Percentiles rank a stretch among this genome's conserved stretches.
Evolutionary conservation across 30 jellyfish, hydroid and myxozoan genomes (phyloP).

Genomic region (Turritopsis rubra): DNA sequence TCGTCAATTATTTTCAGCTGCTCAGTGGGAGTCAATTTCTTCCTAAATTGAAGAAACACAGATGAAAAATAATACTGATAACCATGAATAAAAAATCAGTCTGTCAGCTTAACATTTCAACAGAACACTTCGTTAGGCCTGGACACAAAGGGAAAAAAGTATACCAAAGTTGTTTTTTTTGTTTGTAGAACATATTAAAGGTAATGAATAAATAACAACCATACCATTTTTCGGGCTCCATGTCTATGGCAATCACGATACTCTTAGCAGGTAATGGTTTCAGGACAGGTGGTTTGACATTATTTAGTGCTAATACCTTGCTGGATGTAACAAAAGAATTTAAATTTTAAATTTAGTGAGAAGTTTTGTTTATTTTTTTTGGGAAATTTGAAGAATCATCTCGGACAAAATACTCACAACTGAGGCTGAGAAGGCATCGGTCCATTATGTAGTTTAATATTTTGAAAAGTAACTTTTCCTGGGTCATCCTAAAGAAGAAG

Average conservation of each 20-base stretch:
- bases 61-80: too few relatives aligned
- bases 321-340: background rate
- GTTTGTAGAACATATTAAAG: too few relatives aligned
- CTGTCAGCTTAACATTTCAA: too few relatives aligned
- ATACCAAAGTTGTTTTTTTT: background rate
- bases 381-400: background rate
- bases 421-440: background rate
- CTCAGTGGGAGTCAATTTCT: conserved; percentile 51
- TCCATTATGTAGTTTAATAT: background rate
- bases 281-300: background rate
- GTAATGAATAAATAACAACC: background rate
- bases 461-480: background rate
- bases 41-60: conserved; percentile 30
- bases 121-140: too few relatives aligned
- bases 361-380: too few relatives aligned
- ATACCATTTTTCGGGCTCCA: conserved; percentile 41
- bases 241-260: conserved; percentile 30
- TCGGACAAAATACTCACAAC: background rate
- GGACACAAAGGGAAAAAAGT: too few relatives aligned
- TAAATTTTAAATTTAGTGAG: too few relatives aligned
- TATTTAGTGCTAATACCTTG: background rate
- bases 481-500: background rate
- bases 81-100: too few relatives aligned
- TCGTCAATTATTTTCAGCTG: conserved; percentile 51
- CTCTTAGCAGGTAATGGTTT: conserved; percentile 2